A percentile compares a stretch with the other conserved stretches of the same genome.
These are phyloP conservation scores for Psilopogon haemacephalus DNA, from an alignment of 2,113 vertebrate genomes.

Conservation along the genomic window DNA sequence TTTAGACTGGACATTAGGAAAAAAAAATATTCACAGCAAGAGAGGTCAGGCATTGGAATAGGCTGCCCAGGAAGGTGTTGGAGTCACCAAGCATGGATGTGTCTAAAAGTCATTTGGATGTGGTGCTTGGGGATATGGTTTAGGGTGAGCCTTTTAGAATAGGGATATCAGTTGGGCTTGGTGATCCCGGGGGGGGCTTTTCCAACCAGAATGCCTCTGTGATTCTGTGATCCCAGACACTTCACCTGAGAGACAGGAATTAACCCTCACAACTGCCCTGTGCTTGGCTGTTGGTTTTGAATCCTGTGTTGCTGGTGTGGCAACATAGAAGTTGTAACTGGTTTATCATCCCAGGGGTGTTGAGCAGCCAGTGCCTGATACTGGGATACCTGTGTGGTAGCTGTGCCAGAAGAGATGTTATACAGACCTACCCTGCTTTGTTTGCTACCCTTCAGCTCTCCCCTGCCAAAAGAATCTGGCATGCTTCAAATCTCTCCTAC, in stretches of 20 bases:
- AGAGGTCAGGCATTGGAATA: too few species aligned
- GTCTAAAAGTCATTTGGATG: too few species aligned
- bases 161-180: too few species aligned
- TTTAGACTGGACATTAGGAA: too few species aligned
- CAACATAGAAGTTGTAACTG: neutral
- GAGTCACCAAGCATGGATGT: too few species aligned
- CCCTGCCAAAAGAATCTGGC: neutral
- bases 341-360: neutral
- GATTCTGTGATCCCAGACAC: neutral
- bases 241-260: neutral
- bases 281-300: neutral
- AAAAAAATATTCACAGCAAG: too few species aligned
- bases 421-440: neutral
- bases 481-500: neutral
- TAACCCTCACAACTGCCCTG: neutral
- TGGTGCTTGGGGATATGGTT: too few species aligned
- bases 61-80: too few species aligned
- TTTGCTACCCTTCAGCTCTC: neutral
- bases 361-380: neutral
- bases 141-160: too few species aligned
- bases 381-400: neutral
- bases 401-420: neutral
- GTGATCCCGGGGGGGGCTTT: too few species aligned
- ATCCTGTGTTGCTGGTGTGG: neutral
- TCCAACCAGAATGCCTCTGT: too few species aligned